Base-by-base conservation (phyloP, 2,797 vertebrate genomes). In the Adelosebastes latens region DNA sequence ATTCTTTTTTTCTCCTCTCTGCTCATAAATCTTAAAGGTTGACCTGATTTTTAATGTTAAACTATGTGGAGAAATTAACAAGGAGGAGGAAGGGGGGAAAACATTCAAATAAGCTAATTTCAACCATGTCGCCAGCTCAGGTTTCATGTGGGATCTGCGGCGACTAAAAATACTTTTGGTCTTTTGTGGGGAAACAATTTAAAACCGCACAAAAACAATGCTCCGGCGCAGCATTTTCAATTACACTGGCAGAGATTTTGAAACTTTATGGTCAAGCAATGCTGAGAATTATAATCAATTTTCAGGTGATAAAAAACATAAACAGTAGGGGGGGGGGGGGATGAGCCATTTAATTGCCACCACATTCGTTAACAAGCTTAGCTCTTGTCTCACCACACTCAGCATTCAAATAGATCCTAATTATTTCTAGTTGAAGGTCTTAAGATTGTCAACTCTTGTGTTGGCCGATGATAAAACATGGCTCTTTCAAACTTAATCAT, bases 31-130 rank as follows among this genome's bases (percentile, higher is more conserved):
- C 95, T 95, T 95, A 96, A 96, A 96, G 95, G 94, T 95, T 96
- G 95, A 96, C 96, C 95, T 96, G 94, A 95, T 96, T 96, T 94
- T 96, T 94, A 94, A 95, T 83, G 92, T 96, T 96, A 96, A 95
- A 95, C 94, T 95, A 95, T 90, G 93, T 94, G 92, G 88, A 95
- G 93, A 95, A 96, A 95, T 95, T 94, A 96, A 94, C 93, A 72
- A 80, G 78, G 83, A 82, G 75, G 83, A 85, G 67, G 77, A 75
- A 69, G 75, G 79, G 80, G 89, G 85, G 78, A 86, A 89, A 87
- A 86, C 84, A 89, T 85, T 89, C 79, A 89, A 91, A 94, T 92
- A 93, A 91, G 89, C 93, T 94, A 85, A 93, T 94, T 95, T 95
- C 94, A 92, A 94, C 77, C 82, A 77, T 32, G 85, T 94, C 88